phyloP scores from a whole-genome alignment of 1,140 invertebrate species.

The Phocides pigmalion region DNA sequence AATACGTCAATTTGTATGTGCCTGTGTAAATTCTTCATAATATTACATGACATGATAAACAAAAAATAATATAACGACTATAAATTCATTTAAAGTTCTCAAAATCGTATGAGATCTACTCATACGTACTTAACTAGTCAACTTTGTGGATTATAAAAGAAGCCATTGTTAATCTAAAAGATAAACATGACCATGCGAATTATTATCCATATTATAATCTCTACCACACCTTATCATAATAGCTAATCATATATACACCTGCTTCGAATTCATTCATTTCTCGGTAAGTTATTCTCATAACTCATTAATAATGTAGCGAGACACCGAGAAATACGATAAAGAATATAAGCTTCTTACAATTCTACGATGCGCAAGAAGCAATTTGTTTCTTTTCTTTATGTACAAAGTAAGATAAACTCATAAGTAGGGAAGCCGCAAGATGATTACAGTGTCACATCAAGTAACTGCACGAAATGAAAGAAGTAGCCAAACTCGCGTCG shows the following conservation, averaged over 20 bases:
- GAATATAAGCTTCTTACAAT: conserved; percentile 1
- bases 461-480: conserved; percentile 20
- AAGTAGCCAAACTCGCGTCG: too few relatives aligned
- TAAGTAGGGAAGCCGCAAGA: conserved; percentile 18
- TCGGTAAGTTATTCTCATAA: background rate
- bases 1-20: too few relatives aligned
- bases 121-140: too few relatives aligned
- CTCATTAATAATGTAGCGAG: conserved; percentile 5
- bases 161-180: too few relatives aligned
- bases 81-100: too few relatives aligned
- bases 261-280: background rate
- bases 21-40: too few relatives aligned
- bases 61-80: too few relatives aligned
- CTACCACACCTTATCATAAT: background rate
- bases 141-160: too few relatives aligned
- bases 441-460: conserved; percentile 28
- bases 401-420: conserved; percentile 22
- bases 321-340: conserved; percentile 4
- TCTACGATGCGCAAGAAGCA: conserved; percentile 5
- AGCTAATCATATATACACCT: background rate
- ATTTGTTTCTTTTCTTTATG: conserved; percentile 14
- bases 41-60: too few relatives aligned
- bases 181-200: too few relatives aligned
- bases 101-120: too few relatives aligned
- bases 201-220: too few relatives aligned